A percentile compares a stretch with the other conserved stretches of the same genome.
Evolutionary conservation across 2,888 invertebrate genomes (phyloP).

Genomic region (Harmothoe impar): DNA sequence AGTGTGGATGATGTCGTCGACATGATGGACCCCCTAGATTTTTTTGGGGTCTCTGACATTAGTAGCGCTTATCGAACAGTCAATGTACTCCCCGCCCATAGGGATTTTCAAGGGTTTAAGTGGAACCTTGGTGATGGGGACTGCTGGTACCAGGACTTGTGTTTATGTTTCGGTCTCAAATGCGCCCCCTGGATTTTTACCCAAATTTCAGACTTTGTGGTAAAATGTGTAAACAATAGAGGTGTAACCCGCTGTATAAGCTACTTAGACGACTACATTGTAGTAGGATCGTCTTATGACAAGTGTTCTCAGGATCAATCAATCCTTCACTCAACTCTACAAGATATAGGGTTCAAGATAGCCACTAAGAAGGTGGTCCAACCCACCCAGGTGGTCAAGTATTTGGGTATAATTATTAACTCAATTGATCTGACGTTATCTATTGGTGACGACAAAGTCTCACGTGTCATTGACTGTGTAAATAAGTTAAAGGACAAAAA

Average conservation of each 20-base stretch:
- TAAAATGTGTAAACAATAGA: not conserved
- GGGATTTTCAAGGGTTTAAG: not conserved
- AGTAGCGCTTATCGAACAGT: not conserved
- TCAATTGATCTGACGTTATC: not conserved
- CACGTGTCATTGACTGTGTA: not conserved
- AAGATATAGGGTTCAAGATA: not conserved
- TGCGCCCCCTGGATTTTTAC: conserved; percentile 13
- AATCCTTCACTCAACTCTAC: not conserved
- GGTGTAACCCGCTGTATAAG: not conserved
- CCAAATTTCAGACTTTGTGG: not conserved
- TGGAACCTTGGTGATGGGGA: not conserved
- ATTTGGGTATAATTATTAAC: not conserved
- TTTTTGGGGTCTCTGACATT: not conserved
- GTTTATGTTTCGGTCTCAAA: too few species aligned
- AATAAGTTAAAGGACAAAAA: not conserved
- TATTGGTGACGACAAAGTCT: not conserved
- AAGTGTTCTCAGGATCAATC: not conserved
- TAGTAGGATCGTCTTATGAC: not conserved
- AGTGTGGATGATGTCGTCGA: too few species aligned
- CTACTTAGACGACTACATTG: not conserved
- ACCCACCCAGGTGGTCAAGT: not conserved
- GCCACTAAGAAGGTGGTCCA: not conserved
- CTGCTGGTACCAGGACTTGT: not conserved
- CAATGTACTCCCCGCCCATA: not conserved
- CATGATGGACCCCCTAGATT: too few species aligned